Percentiles rank a stretch among this genome's conserved stretches.
Evolutionary conservation across 2,888 invertebrate species (phyloP).

Genomic region (Epinotia demarniana): DNA sequence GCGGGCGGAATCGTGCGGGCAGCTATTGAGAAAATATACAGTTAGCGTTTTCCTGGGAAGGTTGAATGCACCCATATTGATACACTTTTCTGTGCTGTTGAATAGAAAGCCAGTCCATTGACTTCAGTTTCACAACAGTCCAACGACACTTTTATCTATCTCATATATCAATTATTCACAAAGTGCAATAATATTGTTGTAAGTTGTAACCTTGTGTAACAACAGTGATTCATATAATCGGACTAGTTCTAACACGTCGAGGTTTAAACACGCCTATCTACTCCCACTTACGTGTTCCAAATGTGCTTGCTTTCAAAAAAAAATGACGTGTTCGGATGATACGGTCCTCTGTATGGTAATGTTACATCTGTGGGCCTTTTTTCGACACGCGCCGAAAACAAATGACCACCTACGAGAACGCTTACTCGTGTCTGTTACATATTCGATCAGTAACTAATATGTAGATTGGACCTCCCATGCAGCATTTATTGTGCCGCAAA

Average conservation of each 20-base stretch:
- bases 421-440: background rate
- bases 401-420: background rate
- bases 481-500: too few species aligned
- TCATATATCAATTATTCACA: constrained; percentile 24
- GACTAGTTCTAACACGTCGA: constrained; percentile 30
- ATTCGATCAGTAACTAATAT: background rate
- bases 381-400: constrained; percentile 1
- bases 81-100: background rate
- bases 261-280: constrained; percentile 20
- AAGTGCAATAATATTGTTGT: constrained; percentile 33
- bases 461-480: constrained; percentile 1
- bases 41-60: background rate
- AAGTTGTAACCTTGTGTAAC: constrained; percentile 42
- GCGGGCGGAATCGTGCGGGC: too few species aligned
- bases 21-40: too few species aligned
- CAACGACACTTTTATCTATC: constrained; percentile 28
- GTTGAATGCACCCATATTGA: constrained; percentile 7
- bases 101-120: constrained; percentile 15
- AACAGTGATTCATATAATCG: constrained; percentile 25
- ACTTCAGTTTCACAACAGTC: constrained; percentile 33
- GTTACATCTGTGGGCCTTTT: background rate
- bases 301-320: constrained; percentile 19
- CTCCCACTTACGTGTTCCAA: constrained; percentile 26
- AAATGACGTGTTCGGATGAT: constrained; percentile 23
- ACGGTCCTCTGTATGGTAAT: constrained; percentile 11